Evolutionary conservation across 2,113 vertebrate genomes (phyloP).

Genomic region (Lepisosteus oculatus): DNA sequence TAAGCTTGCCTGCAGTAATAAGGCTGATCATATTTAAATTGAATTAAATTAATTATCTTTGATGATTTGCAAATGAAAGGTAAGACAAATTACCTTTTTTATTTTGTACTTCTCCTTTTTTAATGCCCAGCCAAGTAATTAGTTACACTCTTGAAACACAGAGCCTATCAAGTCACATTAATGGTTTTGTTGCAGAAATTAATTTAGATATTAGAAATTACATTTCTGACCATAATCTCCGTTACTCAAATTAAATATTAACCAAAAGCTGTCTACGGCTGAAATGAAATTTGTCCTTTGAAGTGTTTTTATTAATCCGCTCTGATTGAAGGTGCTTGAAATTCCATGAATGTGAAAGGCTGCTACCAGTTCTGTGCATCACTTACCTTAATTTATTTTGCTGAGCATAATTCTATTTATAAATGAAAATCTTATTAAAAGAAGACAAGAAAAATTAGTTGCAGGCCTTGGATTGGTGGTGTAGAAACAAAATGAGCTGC

Average conservation of each 20-base stretch:
- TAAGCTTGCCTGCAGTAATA: conserved; percentile 40
- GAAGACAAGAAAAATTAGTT: conserved; percentile 98
- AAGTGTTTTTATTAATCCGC: conserved; percentile 87
- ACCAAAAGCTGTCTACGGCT: conserved; percentile 77
- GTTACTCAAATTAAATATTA: conserved; percentile 89
- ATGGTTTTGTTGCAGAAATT: conserved; percentile 84
- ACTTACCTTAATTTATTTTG: conserved; percentile 98
- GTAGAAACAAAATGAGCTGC: conserved; percentile 96
- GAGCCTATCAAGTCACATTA: conserved; percentile 78
- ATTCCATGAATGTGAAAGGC: conserved; percentile 71
- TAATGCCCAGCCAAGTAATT: conserved; percentile 62
- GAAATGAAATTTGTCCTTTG: conserved; percentile 85
- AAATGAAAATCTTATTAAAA: conserved; percentile 98
- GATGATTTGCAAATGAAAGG: conserved; percentile 67
- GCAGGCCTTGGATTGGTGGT: conserved; percentile 86
- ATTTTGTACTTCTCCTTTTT: conserved; percentile 52
- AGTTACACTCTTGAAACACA: conserved; percentile 72
- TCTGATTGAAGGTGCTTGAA: conserved; percentile 75
- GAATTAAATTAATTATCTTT: conserved; percentile 59
- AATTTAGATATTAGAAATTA: conserved; percentile 88
- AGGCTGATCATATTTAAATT: conserved; percentile 62
- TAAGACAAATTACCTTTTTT: conserved; percentile 66
- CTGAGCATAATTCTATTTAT: conserved; percentile 98
- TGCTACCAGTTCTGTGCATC: conserved; percentile 78
- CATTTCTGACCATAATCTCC: conserved; percentile 88